Evolutionary conservation across 2,888 invertebrate genomes (phyloP).

Genomic region (Acheta domesticus): DNA sequence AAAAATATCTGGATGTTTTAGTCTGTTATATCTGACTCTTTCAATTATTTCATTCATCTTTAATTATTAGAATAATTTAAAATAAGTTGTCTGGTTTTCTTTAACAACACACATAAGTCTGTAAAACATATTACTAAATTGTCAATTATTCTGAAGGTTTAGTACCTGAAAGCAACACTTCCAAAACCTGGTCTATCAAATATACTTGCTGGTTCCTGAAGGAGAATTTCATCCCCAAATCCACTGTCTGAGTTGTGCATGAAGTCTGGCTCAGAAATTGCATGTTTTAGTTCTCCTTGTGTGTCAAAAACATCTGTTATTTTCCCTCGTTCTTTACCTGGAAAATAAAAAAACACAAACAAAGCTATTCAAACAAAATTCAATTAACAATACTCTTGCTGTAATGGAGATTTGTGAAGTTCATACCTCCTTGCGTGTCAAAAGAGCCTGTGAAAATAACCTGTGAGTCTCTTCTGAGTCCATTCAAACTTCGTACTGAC

Average conservation of each 20-base stretch:
- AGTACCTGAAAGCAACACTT: conserved; percentile 79
- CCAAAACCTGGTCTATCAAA: conserved; percentile 92
- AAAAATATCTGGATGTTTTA: too few species aligned
- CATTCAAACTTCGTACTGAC: conserved; percentile 76
- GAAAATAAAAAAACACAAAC: neutral
- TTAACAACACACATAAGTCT: neutral
- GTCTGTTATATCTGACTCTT: too few species aligned
- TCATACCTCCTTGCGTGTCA: conserved; percentile 45
- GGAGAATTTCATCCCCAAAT: conserved; percentile 59
- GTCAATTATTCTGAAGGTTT: conserved; percentile 30
- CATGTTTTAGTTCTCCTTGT: conserved; percentile 51
- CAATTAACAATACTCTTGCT: too few species aligned
- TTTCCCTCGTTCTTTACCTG: conserved; percentile 56
- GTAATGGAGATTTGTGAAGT: too few species aligned
- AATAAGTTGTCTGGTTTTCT: too few species aligned
- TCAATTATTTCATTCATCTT: too few species aligned
- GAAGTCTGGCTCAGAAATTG: conserved; percentile 76
- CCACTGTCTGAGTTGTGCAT: conserved; percentile 53
- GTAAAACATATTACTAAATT: conserved; percentile 21
- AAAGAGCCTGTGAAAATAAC: conserved; percentile 74
- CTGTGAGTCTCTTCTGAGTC: conserved; percentile 78
- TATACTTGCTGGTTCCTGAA: conserved; percentile 76
- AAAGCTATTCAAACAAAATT: neutral
- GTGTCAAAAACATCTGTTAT: conserved; percentile 65
- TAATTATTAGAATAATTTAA: too few species aligned